Percentiles rank a stretch among this genome's conserved stretches.
These are phyloP conservation scores for Tetragonisca angustula DNA, from an alignment of 2,888 invertebrate genomes.

Conservation along the genomic window DNA sequence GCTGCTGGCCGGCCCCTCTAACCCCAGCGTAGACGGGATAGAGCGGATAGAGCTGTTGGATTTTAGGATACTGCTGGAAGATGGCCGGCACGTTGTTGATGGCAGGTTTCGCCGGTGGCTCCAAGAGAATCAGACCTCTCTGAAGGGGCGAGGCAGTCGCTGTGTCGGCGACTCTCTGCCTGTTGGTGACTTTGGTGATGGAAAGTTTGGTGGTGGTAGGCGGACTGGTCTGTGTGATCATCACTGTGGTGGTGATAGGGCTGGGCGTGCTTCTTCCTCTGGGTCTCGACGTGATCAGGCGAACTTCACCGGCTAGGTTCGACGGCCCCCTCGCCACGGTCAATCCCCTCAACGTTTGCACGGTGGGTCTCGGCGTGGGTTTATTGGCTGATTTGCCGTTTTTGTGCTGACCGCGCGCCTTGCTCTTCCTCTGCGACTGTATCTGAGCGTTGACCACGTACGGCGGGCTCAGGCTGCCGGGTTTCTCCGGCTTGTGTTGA, in stretches of 20 bases:
- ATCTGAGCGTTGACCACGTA: conserved; percentile 74
- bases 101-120: conserved; percentile 81
- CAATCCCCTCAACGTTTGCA: conserved; percentile 86
- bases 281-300: conserved; percentile 72
- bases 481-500: conserved; percentile 86
- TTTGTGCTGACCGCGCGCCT: conserved; percentile 79
- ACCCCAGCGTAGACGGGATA: conserved; percentile 80
- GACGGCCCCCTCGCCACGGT: conserved; percentile 79
- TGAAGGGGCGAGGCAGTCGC: conserved; percentile 79
- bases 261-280: conserved; percentile 76
- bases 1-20: conserved; percentile 75
- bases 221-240: conserved; percentile 42
- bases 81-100: conserved; percentile 88
- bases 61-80: conserved; percentile 91
- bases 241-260: conserved; percentile 64
- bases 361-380: conserved; percentile 85
- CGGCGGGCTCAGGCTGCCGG: conserved; percentile 79
- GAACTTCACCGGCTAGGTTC: conserved; percentile 67
- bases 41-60: conserved; percentile 90
- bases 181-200: conserved; percentile 47
- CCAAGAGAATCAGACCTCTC: conserved; percentile 81
- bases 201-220: conserved; percentile 22
- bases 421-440: conserved; percentile 76
- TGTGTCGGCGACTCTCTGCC: conserved; percentile 71
- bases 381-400: conserved; percentile 79